phyloP scores from a whole-genome alignment of 2,888 invertebrate genomes.

The Isotomurus palustris region DNA sequence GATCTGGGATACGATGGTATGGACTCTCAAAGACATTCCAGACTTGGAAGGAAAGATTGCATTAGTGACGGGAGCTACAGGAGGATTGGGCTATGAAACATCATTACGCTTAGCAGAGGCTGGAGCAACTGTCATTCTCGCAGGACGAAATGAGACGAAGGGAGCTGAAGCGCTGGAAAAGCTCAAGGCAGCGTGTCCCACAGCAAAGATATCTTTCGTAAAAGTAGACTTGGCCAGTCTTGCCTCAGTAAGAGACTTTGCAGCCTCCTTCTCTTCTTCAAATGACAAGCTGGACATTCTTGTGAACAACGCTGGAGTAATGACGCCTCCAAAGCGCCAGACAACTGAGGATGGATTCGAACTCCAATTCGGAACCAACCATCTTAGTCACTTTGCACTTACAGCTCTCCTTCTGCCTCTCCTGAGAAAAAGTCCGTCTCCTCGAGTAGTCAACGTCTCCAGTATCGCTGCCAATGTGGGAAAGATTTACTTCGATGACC shows the following conservation, averaged over 20 bases:
- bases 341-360: constrained; percentile 8
- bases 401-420: constrained; percentile 12
- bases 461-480: neutral
- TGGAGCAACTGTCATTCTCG: constrained; percentile 50
- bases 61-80: constrained; percentile 52
- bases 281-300: constrained; percentile 46
- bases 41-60: constrained; percentile 46
- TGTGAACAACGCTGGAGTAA: constrained; percentile 51
- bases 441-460: constrained; percentile 12
- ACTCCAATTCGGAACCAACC: constrained; percentile 9
- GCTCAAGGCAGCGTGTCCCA: constrained; percentile 46
- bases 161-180: constrained; percentile 48
- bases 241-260: constrained; percentile 49
- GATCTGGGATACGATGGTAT: too few species aligned
- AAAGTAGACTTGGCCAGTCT: constrained; percentile 50
- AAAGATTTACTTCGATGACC: constrained; percentile 4
- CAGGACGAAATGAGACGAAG: constrained; percentile 49
- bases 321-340: constrained; percentile 23
- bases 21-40: constrained; percentile 7
- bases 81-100: constrained; percentile 51
- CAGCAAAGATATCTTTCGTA: constrained; percentile 47
- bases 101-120: constrained; percentile 49
- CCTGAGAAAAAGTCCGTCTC: neutral
- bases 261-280: constrained; percentile 27
- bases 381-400: constrained; percentile 9